Evolutionary conservation across 2,797 vertebrate genomes (phyloP), one percentile per base, ranked within the genome.

Genomic region (Cichlasoma orientale): DNA sequence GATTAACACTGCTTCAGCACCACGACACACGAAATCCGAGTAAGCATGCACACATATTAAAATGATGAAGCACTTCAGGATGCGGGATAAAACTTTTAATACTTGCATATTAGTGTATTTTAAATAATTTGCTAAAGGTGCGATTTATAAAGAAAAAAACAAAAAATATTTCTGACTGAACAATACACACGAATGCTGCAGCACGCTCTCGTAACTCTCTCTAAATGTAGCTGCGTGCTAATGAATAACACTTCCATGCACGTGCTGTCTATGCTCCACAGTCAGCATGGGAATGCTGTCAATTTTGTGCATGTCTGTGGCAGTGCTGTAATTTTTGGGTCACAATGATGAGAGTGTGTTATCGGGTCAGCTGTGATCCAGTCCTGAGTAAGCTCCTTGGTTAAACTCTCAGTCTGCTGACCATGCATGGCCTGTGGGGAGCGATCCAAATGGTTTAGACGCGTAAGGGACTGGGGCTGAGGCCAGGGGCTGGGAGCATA

Each of bases 391-490:
- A 96, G 94, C 94, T 92, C 86, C 89, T 94, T 93, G 92, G 88
- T 91, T 94, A 95, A 96, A 95, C 90, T 92, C 94, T 92, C 90
- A 86, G 88, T 71, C 77, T 93, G 95, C 95, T 96, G 95, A 96
- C 89, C 89, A 90, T 74, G 94, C 94, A 94, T 78, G 78, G 88
- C 80, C 86, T 54, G 33, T 53, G 73, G 70, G 73, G 91, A 89
- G 84, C 80, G 88, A 92, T 92, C 83, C 88, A 89, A 90, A 89
- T 88, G 82, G 89, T 94, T 91, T 89, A 91, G 86, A 91, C 11
- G 72, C 58, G 78, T 85, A 88, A 84, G 88, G 87, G 84, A 89
- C 84, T 52, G 68, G 66, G 82, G 90, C 85, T 82, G 90, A 90
- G 86, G 89, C 90, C 89, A 85, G 77, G 78, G 81, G 79, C 90